Evolutionary conservation across 2,888 invertebrate genomes (phyloP), one percentile per base, ranked within the genome.

Genomic region (Callyntrura sp.): DNA sequence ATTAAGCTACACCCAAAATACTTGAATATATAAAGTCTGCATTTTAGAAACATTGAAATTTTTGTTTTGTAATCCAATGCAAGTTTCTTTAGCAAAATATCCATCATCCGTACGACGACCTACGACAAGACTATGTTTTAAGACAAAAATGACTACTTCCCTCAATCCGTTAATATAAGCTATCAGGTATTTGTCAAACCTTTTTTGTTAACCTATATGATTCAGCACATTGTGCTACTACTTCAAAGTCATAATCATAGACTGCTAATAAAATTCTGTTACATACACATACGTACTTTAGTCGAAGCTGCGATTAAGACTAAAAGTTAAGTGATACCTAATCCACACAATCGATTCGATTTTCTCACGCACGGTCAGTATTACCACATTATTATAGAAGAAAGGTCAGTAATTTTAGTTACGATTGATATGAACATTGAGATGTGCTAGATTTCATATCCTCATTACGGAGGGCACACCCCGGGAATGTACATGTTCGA

Each of bases 371-470:
- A 55, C 25, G 55, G 1, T 0, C 28, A 76, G 2, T 20, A 28
- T 28, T 73, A 73, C 20, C 23, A 57, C 78, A 55, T 68, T 78
- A 28, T 14, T 28, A 28, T 12, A 35, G 14, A 81, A 12, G 14
- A 62, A 60, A 62, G 79, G 79, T 81, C 62, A 81, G 81, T 81
- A 45, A 81, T 60, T 45, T 81, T 81, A 81, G 81, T 25, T 81
- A 81, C 60, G 35, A 62, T 73, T 85, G 85, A 85, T 85, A 85
- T 85, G 85, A 85, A 85, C 57, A 65, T 23, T 85, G 85, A 85
- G 73, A 85, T 73, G 70, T 85, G 85, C 70, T 73, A 85, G 85
- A 85, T 70, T n/a, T 28, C n/a, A 73, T 51, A 51, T 28, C 28
- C 60, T 55, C 28, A 25, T 28, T 35, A 60, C 23, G 43, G 11